Percentiles rank a stretch among this genome's conserved stretches.
phyloP scores from a whole-genome alignment of 2,113 vertebrate genomes.

The Geococcyx californianus region DNA sequence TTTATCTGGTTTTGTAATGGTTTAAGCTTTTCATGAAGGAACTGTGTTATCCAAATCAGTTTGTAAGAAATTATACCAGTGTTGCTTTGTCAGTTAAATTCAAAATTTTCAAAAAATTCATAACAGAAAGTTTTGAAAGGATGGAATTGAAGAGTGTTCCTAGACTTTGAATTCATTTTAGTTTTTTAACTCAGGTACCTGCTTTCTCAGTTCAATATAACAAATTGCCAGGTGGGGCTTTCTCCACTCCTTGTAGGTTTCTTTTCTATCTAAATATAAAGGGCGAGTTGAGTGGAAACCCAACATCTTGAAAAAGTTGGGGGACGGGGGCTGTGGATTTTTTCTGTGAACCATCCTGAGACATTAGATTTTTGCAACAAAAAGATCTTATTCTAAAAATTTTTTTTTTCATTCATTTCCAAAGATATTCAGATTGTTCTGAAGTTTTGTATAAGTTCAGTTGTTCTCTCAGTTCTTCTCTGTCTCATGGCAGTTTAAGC shows the following conservation, averaged over 20 bases:
- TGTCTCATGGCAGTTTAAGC: neutral
- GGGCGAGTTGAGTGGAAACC: neutral
- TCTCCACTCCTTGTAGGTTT: neutral
- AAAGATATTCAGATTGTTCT: neutral
- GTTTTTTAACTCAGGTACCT: neutral
- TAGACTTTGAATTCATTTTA: neutral
- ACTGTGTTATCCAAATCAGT: neutral
- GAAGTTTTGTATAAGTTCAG: neutral
- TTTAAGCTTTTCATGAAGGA: neutral
- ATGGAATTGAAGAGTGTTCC: neutral
- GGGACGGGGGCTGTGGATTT: too few species aligned
- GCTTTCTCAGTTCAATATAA: neutral
- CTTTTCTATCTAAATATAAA: neutral
- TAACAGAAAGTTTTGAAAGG: neutral
- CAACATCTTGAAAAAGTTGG: neutral
- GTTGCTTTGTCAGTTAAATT: neutral
- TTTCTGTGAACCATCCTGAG: neutral
- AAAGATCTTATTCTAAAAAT: slow-evolving; percentile 14
- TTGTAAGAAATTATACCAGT: neutral
- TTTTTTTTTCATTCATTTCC: neutral
- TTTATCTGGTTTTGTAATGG: neutral
- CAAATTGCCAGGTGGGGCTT: neutral
- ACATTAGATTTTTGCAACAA: neutral
- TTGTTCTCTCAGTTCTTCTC: neutral
- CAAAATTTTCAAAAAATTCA: neutral